A percentile compares a stretch with the other conserved stretches of the same genome.
Evolutionary conservation across 53 echinoderm and acorn worm genomes (phyloP).

Genomic region (Antedon mediterranea): DNA sequence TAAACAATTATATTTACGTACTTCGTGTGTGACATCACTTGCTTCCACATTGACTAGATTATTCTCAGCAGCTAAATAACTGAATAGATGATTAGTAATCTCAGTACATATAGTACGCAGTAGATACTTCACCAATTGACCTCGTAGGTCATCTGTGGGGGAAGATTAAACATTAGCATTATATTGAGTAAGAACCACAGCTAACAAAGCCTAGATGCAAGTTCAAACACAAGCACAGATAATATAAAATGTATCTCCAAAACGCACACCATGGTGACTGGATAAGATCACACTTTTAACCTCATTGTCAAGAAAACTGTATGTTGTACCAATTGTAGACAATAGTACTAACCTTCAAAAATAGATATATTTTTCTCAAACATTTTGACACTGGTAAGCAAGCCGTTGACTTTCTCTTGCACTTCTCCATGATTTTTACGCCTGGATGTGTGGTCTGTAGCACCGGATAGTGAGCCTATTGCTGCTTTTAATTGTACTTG

Average conservation of each 20-base stretch:
- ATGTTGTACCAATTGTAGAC: too few species aligned
- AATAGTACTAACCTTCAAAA: slow-evolving; percentile 3
- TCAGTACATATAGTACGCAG: slow-evolving; percentile 73
- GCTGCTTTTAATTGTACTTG: slow-evolving; percentile 55
- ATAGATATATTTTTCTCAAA: slow-evolving; percentile 62
- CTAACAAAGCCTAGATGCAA: too few species aligned
- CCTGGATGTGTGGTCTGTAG: slow-evolving; percentile 30
- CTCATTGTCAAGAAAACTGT: too few species aligned
- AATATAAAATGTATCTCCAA: too few species aligned
- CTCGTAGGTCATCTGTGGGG: slow-evolving; percentile 59
- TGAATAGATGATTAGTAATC: slow-evolving; percentile 55
- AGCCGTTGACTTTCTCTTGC: slow-evolving; percentile 62
- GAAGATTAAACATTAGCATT: not conserved
- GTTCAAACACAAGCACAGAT: too few species aligned
- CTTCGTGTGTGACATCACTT: slow-evolving; percentile 53
- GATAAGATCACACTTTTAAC: too few species aligned
- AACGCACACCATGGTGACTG: too few species aligned
- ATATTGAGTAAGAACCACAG: too few species aligned
- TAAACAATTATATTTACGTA: not conserved
- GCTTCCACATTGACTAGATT: slow-evolving; percentile 37
- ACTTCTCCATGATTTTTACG: slow-evolving; percentile 64
- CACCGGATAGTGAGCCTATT: slow-evolving; percentile 46
- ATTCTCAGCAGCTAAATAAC: slow-evolving; percentile 56
- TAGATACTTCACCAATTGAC: slow-evolving; percentile 62
- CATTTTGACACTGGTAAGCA: slow-evolving; percentile 60